Evolutionary conservation across 2,888 invertebrate species (phyloP), one percentile per base, ranked within the genome.

Genomic region (Vannuccia rotundouncinata): DNA sequence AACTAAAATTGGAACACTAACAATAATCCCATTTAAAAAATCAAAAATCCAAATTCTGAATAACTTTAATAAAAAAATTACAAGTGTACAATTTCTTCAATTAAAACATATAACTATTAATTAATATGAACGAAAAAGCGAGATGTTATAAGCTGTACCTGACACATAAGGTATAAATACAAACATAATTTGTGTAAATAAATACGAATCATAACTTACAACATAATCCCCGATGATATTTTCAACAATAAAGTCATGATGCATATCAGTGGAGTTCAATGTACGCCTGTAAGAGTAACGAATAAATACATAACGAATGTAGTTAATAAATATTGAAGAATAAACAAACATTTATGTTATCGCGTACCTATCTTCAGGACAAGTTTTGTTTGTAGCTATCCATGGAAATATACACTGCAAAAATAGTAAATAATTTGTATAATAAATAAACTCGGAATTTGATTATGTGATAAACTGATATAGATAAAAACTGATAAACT

Each of bases 151-250:
- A n/a, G n/a, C n/a, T n/a, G n/a, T n/a, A n/a, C n/a, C n/a, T n/a
- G n/a, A n/a, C n/a, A n/a, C n/a, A n/a, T n/a, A n/a, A n/a, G n/a
- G n/a, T n/a, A n/a, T n/a, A n/a, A n/a, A n/a, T n/a, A n/a, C n/a
- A n/a, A n/a, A n/a, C n/a, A n/a, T n/a, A n/a, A n/a, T n/a, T n/a
- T n/a, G n/a, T n/a, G n/a, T n/a, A n/a, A n/a, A n/a, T n/a, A n/a
- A n/a, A n/a, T n/a, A n/a, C n/a, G n/a, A 45, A 45, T 13, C 17
- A 66, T 66, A 60, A 79, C 81, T 78, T 79, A 85, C 86, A 84
- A 83, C 84, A 80, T 85, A 85, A 82, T 86, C 86, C 60, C 85
- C 85, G 29, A 86, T 86, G 60, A 86, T 86, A 78, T 85, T 85
- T 79, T 86, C 85, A 27, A 86, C 82, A 74, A 86, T 85, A 76